Evolutionary conservation across 1,140 invertebrate species (phyloP).

Genomic region (Lamellibrachia luymesi): DNA sequence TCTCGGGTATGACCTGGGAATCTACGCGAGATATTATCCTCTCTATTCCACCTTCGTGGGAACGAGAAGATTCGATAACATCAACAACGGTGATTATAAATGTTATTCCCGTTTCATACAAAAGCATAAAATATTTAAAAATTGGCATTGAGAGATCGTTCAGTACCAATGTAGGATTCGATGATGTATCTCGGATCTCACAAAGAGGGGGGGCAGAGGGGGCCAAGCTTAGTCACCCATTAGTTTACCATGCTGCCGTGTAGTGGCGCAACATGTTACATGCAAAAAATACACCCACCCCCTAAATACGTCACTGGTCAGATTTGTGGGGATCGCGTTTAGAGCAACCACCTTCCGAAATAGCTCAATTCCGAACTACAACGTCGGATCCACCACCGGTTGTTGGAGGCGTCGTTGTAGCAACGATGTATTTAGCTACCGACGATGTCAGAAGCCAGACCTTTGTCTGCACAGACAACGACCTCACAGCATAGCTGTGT

Average conservation of each 20-base stretch:
- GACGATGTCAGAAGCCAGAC: not conserved
- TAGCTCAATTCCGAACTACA: not conserved
- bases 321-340: not conserved
- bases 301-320: no score
- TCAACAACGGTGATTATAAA: not conserved
- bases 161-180: no score
- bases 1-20: not conserved
- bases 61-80: not conserved
- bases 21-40: not conserved
- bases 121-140: no score
- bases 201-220: no score
- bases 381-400: not conserved
- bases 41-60: not conserved
- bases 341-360: not conserved
- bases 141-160: no score
- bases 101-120: no score
- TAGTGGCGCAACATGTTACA: no score
- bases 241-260: no score
- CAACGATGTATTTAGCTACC: not conserved
- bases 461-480: not conserved
- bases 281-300: no score
- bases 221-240: no score
- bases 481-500: not conserved
- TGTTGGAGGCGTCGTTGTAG: not conserved
- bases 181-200: no score